A percentile compares a stretch with the other conserved stretches of the same genome.
These are phyloP conservation scores for Pelagia noctiluca DNA, from an alignment of 30 jellyfish, hydroid and myxozoan species.

Conservation along the genomic window DNA sequence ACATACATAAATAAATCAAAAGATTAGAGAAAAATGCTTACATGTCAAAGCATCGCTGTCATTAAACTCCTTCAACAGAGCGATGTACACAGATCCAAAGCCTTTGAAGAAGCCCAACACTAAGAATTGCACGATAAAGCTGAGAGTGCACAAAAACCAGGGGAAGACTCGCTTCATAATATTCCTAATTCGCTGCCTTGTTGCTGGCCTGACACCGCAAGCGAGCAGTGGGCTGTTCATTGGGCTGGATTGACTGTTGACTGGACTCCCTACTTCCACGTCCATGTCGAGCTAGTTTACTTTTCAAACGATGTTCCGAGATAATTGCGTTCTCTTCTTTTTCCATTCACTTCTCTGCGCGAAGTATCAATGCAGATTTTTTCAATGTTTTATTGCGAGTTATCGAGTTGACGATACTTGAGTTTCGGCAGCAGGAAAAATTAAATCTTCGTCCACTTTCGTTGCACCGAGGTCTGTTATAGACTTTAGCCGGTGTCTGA, in stretches of 20 bases:
- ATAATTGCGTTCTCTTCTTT: constrained; percentile 66
- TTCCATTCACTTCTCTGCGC: constrained; percentile 53
- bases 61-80: constrained; percentile 68
- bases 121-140: constrained; percentile 87
- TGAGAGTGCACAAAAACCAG: constrained; percentile 84
- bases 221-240: background rate
- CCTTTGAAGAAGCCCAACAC: constrained; percentile 89
- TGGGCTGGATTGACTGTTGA: constrained; percentile 74
- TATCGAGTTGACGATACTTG: no score
- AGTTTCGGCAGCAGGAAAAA: no score
- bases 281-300: constrained; percentile 70
- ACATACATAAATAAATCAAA: no score
- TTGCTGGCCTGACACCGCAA: background rate
- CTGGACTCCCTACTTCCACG: constrained; percentile 82
- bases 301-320: constrained; percentile 69
- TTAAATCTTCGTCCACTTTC: background rate
- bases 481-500: background rate
- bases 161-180: constrained; percentile 44
- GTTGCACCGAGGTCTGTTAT: background rate
- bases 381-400: background rate
- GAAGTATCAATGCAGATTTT: background rate
- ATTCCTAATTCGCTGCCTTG: background rate
- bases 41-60: constrained; percentile 90
- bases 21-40: constrained; percentile 26
- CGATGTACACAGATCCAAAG: constrained; percentile 85